Percentiles rank a stretch among this genome's conserved stretches.
phyloP scores from a whole-genome alignment of 2,888 invertebrate species.

The Agrotis ipsilon region DNA sequence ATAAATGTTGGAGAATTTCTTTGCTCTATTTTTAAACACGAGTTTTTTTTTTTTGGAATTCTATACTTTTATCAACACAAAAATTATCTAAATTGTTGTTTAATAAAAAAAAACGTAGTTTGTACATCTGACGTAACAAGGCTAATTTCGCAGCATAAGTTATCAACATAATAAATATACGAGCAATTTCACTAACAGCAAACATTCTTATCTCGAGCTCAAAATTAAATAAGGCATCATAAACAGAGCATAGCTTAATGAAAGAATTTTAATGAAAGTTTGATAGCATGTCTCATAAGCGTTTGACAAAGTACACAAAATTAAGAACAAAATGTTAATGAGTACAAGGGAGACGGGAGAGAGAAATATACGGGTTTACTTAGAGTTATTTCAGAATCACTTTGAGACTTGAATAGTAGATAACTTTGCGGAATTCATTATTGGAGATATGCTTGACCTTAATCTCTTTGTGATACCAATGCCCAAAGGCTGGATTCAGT shows the following conservation, averaged over 20 bases:
- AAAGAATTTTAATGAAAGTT: constrained; percentile 15
- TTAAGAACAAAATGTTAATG: constrained; percentile 3
- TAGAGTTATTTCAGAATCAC: not conserved
- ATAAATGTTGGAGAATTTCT: too few relatives aligned
- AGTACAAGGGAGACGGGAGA: not conserved
- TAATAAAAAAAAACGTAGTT: too few relatives aligned
- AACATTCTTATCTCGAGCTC: not conserved
- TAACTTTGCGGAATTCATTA: not conserved
- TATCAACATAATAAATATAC: not conserved
- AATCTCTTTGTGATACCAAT: constrained; percentile 4
- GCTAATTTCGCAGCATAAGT: too few relatives aligned
- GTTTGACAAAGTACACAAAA: constrained; percentile 4
- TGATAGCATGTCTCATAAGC: not conserved
- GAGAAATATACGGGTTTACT: constrained; percentile 21
- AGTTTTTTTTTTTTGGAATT: too few relatives aligned
- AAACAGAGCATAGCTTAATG: constrained; percentile 5
- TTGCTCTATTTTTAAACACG: too few relatives aligned
- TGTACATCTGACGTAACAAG: too few relatives aligned
- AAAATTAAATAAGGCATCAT: not conserved
- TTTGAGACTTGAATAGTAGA: not conserved
- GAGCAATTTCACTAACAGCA: not conserved
- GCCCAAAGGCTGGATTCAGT: not conserved
- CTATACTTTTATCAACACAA: too few relatives aligned
- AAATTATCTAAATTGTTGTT: too few relatives aligned
- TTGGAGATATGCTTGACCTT: not conserved